Conservation (phyloP, 2,113 vertebrate species). For the Carassius gibelio region DNA sequence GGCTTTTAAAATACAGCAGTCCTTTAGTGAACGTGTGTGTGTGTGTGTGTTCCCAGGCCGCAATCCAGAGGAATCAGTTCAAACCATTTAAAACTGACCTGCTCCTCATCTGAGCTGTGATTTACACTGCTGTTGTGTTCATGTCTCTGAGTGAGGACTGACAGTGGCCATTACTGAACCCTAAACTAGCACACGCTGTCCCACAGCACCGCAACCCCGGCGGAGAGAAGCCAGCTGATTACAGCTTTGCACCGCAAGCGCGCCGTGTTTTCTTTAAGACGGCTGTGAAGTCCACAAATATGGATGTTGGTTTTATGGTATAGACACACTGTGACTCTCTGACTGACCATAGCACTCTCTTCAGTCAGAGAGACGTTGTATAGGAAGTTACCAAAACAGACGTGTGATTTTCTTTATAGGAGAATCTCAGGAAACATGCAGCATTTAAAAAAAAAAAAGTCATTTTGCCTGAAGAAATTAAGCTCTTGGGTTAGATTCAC, state of each 20-base stretch:
- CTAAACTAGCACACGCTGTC: background rate
- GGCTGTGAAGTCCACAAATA: background rate
- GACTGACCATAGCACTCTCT: background rate
- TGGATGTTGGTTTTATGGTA: background rate
- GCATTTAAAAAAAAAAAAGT: background rate
- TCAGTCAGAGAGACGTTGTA: background rate
- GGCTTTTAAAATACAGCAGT: constrained; percentile 3
- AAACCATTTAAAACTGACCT: background rate
- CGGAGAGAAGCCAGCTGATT: constrained; percentile 25
- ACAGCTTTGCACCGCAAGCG: constrained; percentile 22
- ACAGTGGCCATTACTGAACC: constrained; percentile 33
- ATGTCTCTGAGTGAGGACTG: background rate
- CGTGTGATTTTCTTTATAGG: background rate
- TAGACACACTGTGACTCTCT: background rate
- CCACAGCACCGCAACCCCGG: background rate
- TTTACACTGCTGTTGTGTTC: constrained; percentile 24
- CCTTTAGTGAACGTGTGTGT: background rate
- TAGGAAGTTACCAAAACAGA: background rate
- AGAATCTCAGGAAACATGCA: background rate
- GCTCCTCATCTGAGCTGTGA: constrained; percentile 23
- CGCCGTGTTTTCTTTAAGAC: constrained; percentile 1
- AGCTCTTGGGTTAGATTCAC: too few species aligned
- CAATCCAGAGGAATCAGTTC: background rate
- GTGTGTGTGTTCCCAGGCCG: constrained; percentile 22
- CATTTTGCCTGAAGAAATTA: background rate